These are phyloP conservation scores for Phyllostomus hastatus DNA, from an alignment of 2,113 vertebrate species.

Conservation along the genomic window DNA sequence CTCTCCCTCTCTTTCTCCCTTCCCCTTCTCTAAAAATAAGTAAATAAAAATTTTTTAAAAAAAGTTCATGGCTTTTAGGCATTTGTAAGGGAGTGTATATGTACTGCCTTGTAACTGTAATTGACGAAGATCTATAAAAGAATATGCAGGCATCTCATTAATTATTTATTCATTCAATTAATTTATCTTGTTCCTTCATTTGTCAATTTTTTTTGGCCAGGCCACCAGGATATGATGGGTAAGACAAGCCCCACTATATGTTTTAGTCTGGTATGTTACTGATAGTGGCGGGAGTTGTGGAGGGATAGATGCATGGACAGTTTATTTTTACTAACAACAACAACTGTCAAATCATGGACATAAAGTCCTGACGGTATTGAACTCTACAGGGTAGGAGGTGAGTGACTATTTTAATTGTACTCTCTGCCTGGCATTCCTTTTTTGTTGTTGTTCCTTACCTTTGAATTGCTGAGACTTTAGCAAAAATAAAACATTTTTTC, in stretches of 20 bases:
- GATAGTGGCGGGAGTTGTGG: not conserved
- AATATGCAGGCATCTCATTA: conserved; percentile 18
- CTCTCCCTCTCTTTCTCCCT: no score
- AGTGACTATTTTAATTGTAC: not conserved
- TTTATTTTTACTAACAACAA: conserved; percentile 46
- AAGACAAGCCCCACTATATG: not conserved
- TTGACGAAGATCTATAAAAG: conserved; percentile 9
- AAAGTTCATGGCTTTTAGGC: not conserved
- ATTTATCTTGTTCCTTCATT: not conserved
- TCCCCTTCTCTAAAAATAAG: no score
- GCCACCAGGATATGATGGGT: not conserved
- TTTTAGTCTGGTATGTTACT: conserved; percentile 6
- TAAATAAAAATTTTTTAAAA: no score
- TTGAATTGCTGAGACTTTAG: not conserved
- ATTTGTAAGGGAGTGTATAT: not conserved
- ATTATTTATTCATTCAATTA: conserved; percentile 30
- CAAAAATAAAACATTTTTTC: conserved; percentile 25
- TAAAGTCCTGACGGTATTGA: conserved; percentile 21
- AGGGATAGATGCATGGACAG: not conserved
- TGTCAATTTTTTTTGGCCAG: conserved; percentile 31
- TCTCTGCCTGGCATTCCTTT: not conserved
- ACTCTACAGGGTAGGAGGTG: not conserved
- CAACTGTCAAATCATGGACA: not conserved
- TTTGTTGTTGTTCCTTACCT: not conserved
- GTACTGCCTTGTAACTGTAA: not conserved